These are phyloP conservation scores for Hylyphantes graminicola DNA, from an alignment of 1,140 invertebrate species.

Conservation along the genomic window DNA sequence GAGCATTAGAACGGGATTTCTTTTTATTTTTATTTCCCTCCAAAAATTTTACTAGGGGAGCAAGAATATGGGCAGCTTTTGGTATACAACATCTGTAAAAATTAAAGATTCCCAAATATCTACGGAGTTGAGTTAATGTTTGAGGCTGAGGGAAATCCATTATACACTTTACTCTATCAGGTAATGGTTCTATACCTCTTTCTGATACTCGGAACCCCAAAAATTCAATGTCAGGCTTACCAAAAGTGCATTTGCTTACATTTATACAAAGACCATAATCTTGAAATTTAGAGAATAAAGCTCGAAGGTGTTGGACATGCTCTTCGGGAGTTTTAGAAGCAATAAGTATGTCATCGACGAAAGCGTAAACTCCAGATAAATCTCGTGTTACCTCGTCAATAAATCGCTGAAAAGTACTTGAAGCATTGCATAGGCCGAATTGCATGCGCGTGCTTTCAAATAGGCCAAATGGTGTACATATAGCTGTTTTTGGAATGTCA, in stretches of 20 bases:
- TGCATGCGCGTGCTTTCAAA: slow-evolving; percentile 58
- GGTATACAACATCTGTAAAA: slow-evolving; percentile 64
- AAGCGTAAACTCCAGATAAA: slow-evolving; percentile 19
- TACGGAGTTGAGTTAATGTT: slow-evolving; percentile 65
- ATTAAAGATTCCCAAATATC: slow-evolving; percentile 67
- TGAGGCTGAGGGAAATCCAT: slow-evolving; percentile 62
- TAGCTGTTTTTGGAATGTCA: slow-evolving; percentile 53
- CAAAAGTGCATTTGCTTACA: slow-evolving; percentile 58
- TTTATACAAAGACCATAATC: slow-evolving; percentile 65
- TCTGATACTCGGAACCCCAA: slow-evolving; percentile 31
- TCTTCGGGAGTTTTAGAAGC: slow-evolving; percentile 65
- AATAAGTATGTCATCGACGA: slow-evolving; percentile 65
- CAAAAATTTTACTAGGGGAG: background rate
- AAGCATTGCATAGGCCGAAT: slow-evolving; percentile 56
- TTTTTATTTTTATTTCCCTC: slow-evolving; percentile 18
- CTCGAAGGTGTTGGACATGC: slow-evolving; percentile 66
- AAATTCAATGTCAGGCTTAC: slow-evolving; percentile 20
- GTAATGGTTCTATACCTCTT: slow-evolving; percentile 44
- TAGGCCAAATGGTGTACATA: slow-evolving; percentile 46
- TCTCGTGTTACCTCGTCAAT: slow-evolving; percentile 38
- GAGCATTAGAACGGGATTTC: background rate
- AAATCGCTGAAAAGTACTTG: slow-evolving; percentile 54
- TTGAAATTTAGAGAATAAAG: slow-evolving; percentile 66
- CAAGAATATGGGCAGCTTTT: slow-evolving; percentile 22
- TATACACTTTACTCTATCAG: slow-evolving; percentile 43